Evolutionary conservation across 1,140 invertebrate species (phyloP), one percentile per base, ranked within the genome.

Genomic region (Pentalonia nigronervosa): DNA sequence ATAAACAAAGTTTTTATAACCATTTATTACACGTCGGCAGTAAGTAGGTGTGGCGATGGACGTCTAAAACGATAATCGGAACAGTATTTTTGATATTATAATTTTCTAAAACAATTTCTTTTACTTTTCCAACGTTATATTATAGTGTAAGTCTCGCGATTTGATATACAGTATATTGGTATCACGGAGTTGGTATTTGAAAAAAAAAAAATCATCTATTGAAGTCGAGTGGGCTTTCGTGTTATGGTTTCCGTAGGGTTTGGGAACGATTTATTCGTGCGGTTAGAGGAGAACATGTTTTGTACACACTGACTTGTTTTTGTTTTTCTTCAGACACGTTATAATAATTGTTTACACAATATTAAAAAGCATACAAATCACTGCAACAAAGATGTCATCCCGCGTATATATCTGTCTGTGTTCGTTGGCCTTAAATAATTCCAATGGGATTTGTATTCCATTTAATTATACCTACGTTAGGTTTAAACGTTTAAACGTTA

Each of bases 301-400:
- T n/a, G 30, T 48, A 87, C 84, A 87, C 7, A 11, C 25, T 3
- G 84, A 48, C 41, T 87, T 87, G 84, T 87, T 87, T n/a, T 87
- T 87, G 45, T 87, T 48, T 87, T 87, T 86, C 8, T 41, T 41
- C 84, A 25, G 30, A 87, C 45, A 48, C 45, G 84, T 87, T 87
- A 87, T 48, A 87, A 47, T 41, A 41, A 41, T 47, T 87, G 84
- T 87, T 87, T 87, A 87, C 84, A 87, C 41, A 48, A 86, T n/a
- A 87, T n/a, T 87, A 87, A 87, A 87, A 87, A 48, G 30, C 45
- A 30, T 87, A 48, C 45, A 87, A 87, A 87, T 87, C 84, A 48
- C 45, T 30, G 14, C 30, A n/a, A 87, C 45, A 87, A n/a, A 87
- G 45, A 87, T 87, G 17, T 87, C 30, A 48, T 87, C 17, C 84